These are phyloP conservation scores for Phyllostomus discolor DNA, from an alignment of 2,113 vertebrate species.

Conservation along the genomic window DNA sequence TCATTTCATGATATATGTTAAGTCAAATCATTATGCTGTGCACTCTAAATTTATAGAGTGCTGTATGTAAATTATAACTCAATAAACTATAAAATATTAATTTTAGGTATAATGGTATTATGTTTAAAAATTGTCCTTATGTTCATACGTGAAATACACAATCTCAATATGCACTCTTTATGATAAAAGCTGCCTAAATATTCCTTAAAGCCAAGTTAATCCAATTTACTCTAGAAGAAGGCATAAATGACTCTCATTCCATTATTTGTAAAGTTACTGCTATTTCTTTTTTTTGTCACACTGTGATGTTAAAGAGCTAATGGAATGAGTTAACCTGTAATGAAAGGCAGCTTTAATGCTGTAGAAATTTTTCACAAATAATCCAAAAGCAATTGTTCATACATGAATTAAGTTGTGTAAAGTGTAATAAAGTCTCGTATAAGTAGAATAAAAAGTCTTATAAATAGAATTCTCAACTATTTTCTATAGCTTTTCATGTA, in stretches of 20 bases:
- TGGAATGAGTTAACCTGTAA: background rate
- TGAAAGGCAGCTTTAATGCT: background rate
- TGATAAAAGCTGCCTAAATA: background rate
- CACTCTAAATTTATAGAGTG: too few relatives aligned
- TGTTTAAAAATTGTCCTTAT: background rate
- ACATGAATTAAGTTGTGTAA: too few relatives aligned
- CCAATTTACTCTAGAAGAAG: background rate
- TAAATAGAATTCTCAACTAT: background rate
- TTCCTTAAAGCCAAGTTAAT: background rate
- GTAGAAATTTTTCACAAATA: background rate
- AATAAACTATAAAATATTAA: background rate
- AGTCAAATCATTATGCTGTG: background rate
- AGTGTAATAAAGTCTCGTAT: too few relatives aligned
- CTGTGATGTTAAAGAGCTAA: background rate
- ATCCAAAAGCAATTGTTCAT: background rate
- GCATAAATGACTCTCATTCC: background rate
- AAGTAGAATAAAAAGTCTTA: background rate
- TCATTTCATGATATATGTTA: background rate
- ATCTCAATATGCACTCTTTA: background rate
- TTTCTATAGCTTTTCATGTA: background rate
- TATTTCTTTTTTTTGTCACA: background rate
- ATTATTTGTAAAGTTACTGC: background rate
- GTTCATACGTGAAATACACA: background rate
- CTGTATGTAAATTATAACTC: background rate
- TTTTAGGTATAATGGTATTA: background rate